These are phyloP conservation scores for Nesospiza acunhae DNA, from an alignment of 2,113 vertebrate species.

Conservation along the genomic window DNA sequence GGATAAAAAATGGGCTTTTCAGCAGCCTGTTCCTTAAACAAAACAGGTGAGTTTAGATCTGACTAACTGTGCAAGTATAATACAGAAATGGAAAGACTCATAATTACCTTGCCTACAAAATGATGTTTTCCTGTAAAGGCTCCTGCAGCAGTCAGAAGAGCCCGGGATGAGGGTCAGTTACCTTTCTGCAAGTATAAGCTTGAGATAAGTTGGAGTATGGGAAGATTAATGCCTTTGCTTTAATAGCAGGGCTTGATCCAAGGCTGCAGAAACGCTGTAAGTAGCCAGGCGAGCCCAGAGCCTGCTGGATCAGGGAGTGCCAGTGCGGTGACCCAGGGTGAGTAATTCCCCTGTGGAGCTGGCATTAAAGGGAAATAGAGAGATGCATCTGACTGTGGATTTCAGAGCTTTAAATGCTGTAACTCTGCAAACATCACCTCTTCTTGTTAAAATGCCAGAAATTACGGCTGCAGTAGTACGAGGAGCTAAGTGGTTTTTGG, in stretches of 20 bases:
- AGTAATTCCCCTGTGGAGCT: constrained; percentile 25
- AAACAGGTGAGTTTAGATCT: neutral
- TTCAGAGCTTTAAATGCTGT: constrained; percentile 28
- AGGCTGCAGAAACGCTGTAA: neutral
- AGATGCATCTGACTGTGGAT: constrained; percentile 42
- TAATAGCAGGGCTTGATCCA: constrained; percentile 54
- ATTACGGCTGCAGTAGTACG: neutral
- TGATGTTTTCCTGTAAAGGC: neutral
- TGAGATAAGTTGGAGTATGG: constrained; percentile 31
- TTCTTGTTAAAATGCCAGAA: constrained; percentile 51
- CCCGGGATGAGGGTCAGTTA: constrained; percentile 23
- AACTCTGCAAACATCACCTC: constrained; percentile 46
- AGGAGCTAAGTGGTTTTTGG: constrained; percentile 31
- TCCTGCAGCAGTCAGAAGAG: neutral
- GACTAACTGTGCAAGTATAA: neutral
- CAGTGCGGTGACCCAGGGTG: constrained; percentile 52
- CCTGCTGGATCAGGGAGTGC: constrained; percentile 43
- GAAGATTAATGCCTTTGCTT: constrained; percentile 60
- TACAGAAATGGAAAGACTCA: neutral
- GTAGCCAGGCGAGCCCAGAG: neutral
- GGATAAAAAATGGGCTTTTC: neutral
- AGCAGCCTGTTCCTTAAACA: neutral
- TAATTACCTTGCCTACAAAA: constrained; percentile 6
- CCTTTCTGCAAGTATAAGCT: constrained; percentile 34
- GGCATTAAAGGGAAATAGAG: constrained; percentile 31